Evolutionary conservation across 2,113 vertebrate species (phyloP).

Genomic region (Hydrochoerus hydrochaeris): DNA sequence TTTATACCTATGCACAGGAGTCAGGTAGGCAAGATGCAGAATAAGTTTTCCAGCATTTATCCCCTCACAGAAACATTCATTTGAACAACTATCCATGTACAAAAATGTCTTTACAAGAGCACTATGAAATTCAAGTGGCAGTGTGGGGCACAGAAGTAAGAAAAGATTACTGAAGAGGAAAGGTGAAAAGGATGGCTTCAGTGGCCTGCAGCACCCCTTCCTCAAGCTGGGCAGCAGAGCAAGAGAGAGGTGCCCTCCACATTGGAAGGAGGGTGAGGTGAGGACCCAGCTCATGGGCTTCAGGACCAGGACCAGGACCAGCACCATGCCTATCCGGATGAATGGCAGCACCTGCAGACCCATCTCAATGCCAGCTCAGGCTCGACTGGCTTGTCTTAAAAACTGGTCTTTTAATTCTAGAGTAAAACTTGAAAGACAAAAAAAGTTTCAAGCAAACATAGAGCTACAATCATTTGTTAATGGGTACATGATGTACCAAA

Average conservation of each 20-base stretch:
- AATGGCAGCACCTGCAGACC: too few relatives aligned
- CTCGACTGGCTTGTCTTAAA: background rate
- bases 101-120: background rate
- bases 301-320: background rate
- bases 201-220: background rate
- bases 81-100: background rate
- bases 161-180: background rate
- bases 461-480: background rate
- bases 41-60: background rate
- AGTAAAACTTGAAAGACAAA: background rate
- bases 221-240: background rate
- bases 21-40: background rate
- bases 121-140: background rate
- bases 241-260: background rate
- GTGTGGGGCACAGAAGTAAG: background rate
- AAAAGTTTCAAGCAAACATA: background rate
- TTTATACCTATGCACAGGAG: background rate
- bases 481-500: background rate
- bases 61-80: background rate
- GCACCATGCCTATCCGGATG: background rate
- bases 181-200: background rate
- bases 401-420: background rate
- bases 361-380: too few relatives aligned
- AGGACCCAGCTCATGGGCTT: background rate
- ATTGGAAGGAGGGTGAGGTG: background rate